Evolutionary conservation across 2,113 vertebrate species (phyloP), one percentile per base, ranked within the genome.

Genomic region (Dasypus novemcinctus): DNA sequence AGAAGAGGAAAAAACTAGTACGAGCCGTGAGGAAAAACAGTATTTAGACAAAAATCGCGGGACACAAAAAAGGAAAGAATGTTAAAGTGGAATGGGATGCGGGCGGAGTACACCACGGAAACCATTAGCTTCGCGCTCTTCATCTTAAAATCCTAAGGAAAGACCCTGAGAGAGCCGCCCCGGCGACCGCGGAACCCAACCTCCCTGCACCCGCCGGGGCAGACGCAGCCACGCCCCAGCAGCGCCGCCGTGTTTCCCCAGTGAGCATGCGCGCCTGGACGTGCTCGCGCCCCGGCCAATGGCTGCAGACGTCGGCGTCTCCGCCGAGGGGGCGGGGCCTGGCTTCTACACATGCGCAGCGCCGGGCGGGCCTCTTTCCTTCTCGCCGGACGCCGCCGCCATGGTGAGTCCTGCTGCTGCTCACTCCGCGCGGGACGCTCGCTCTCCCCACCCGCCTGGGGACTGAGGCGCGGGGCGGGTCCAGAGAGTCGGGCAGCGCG

Each of bases 171-270:
- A 21, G 18, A n/a, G n/a, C n/a, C 9, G 2, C 0, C 4, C 7
- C 0, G 7, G 0, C 6, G 8, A 20, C 0, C 31, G 4, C 7
- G 2, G 2, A 12, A 23, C 0, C 1, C 23, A n/a, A 31, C 2
- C 52, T 0, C 10, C 0, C 4, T 0, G 4, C 33, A 25, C 0
- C 1, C 0, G 0, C 1, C 0, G 0, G 0, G 0, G 0, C 4
- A 23, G 6, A 4, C 0, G 0, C 0, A 0, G 0, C 1, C 0
- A 0, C 0, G 0, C 2, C 1, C 1, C 0, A 0, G 4, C 12
- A 0, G 20, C 36, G 0, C 68, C 54, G 59, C 89, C 93, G 43
- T 20, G 17, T n/a, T 41, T 31, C 36, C 14, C 57, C 63, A 75
- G 49, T 0, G 82, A 12, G 82, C 91, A 29, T 46, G 80, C 87